These are phyloP conservation scores for Melanostoma scalare DNA, from an alignment of 2,888 invertebrate species.

Conservation along the genomic window DNA sequence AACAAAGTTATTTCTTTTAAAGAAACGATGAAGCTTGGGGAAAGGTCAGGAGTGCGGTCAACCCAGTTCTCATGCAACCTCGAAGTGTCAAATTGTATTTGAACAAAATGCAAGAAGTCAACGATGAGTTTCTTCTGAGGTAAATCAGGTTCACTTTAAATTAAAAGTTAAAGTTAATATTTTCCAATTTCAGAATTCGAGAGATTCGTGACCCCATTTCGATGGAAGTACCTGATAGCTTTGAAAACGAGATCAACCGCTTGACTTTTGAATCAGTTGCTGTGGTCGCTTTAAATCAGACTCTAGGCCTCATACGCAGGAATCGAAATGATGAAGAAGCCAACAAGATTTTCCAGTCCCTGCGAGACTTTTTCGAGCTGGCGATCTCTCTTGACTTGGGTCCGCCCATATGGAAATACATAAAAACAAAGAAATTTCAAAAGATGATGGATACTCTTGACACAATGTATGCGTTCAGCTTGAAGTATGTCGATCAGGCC, in stretches of 20 bases:
- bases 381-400: conserved; percentile 67
- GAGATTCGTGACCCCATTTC: conserved; percentile 75
- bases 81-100: conserved; percentile 83
- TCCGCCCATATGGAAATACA: conserved; percentile 72
- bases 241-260: conserved; percentile 83
- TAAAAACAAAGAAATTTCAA: conserved; percentile 71
- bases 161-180: neutral
- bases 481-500: conserved; percentile 79
- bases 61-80: conserved; percentile 85
- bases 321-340: conserved; percentile 38
- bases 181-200: conserved; percentile 77
- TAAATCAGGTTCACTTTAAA: neutral
- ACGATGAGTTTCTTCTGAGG: conserved; percentile 75
- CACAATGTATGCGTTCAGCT: conserved; percentile 75
- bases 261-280: conserved; percentile 78
- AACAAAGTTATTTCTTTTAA: conserved; percentile 62
- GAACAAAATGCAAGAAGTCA: conserved; percentile 82
- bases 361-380: conserved; percentile 57
- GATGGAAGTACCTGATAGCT: conserved; percentile 81
- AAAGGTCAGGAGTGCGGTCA: conserved; percentile 85
- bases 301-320: conserved; percentile 76
- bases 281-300: conserved; percentile 80
- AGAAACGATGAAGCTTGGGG: conserved; percentile 86
- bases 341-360: conserved; percentile 31
- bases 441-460: conserved; percentile 73